These are phyloP conservation scores for Ptychoptera albimana DNA, from an alignment of 2,888 invertebrate genomes.

Conservation along the genomic window DNA sequence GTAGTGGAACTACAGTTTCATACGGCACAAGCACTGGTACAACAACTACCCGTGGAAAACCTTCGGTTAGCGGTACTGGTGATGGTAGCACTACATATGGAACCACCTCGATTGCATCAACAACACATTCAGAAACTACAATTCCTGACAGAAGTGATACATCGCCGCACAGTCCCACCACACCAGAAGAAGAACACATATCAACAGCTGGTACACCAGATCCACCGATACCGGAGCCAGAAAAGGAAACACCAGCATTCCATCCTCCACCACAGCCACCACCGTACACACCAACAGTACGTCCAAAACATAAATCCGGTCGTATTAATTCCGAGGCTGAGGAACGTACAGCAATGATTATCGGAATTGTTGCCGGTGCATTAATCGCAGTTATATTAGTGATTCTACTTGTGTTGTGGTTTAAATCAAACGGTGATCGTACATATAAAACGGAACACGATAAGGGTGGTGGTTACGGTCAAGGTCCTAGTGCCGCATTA, in stretches of 20 bases:
- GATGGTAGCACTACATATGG: conserved; percentile 11
- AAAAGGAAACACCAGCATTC: conserved; percentile 17
- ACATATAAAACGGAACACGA: conserved; percentile 87
- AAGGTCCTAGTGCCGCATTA: conserved; percentile 65
- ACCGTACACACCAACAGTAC: conserved; percentile 19
- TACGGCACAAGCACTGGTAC: conserved; percentile 9
- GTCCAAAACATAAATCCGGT: conserved; percentile 29
- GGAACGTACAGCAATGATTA: conserved; percentile 60
- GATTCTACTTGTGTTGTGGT: conserved; percentile 77
- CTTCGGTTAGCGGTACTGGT: conserved; percentile 4
- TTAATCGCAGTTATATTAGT: conserved; percentile 81
- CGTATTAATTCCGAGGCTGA: conserved; percentile 51
- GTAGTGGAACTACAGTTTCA: conserved; percentile 10
- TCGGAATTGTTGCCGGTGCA: conserved; percentile 81
- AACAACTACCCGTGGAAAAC: background rate
- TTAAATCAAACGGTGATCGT: conserved; percentile 72
- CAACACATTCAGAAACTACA: conserved; percentile 22
- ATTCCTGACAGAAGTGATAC: conserved; percentile 25
- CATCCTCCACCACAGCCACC: conserved; percentile 16
- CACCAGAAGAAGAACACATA: conserved; percentile 15
- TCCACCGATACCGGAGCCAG: conserved; percentile 14
- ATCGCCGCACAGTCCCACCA: conserved; percentile 20
- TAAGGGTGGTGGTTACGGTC: conserved; percentile 49
- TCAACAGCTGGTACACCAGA: conserved; percentile 18
- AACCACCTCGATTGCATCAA: conserved; percentile 15